These are phyloP conservation scores for Campylomormyrus tamandua DNA, from an alignment of 2,113 vertebrate genomes.

Conservation along the genomic window DNA sequence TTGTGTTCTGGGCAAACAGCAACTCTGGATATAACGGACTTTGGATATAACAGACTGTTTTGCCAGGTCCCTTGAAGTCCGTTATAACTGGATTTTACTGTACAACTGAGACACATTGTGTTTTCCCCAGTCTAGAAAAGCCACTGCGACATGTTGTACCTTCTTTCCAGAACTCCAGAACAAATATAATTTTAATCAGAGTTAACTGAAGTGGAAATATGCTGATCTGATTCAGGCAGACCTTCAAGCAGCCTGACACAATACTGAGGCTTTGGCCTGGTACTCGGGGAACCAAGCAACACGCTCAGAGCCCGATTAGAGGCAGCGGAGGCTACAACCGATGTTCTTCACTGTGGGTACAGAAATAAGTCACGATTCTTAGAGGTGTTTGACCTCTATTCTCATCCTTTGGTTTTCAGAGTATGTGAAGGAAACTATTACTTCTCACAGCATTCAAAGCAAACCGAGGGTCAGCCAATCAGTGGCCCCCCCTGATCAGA, in stretches of 20 bases:
- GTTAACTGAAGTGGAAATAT: neutral
- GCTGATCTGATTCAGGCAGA: neutral
- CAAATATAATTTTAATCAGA: neutral
- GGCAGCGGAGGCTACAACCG: slow-evolving; percentile 5
- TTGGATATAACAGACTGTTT: too few species aligned
- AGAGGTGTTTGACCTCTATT: neutral
- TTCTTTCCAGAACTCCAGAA: neutral
- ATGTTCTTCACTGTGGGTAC: neutral
- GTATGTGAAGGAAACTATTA: neutral
- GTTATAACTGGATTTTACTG: neutral
- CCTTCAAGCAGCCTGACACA: neutral
- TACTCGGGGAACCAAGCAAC: neutral
- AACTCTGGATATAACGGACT: too few species aligned
- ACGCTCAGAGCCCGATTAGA: neutral
- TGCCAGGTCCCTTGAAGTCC: too few species aligned
- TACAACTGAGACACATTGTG: neutral
- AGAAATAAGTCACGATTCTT: neutral
- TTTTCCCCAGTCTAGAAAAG: neutral
- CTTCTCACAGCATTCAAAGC: neutral
- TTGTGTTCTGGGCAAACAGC: too few species aligned
- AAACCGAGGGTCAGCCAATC: neutral
- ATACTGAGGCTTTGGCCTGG: neutral
- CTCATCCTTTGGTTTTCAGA: neutral
- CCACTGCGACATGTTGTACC: neutral
- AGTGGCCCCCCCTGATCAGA: neutral